Conservation (phyloP, 2,113 vertebrate genomes). For the Paratilapia polleni region DNA sequence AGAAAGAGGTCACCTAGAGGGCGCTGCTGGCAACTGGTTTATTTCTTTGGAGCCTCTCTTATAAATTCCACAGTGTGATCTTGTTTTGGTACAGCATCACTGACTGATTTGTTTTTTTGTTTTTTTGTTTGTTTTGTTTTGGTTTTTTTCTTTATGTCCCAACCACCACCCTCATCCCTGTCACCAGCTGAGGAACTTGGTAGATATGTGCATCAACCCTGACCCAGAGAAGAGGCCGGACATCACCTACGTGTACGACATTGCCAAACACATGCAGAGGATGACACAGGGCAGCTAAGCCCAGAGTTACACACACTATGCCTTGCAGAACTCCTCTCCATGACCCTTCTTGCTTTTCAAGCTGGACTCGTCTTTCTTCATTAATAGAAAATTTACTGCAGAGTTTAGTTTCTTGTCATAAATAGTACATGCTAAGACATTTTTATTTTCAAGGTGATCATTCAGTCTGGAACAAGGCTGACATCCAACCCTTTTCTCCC, state of each 20-base stretch:
- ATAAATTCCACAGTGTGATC: background rate
- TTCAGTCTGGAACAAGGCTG: slow-evolving; percentile 17
- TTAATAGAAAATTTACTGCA: slow-evolving; percentile 51
- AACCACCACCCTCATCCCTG: background rate
- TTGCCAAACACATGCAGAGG: slow-evolving; percentile 94
- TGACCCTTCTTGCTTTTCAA: slow-evolving; percentile 37
- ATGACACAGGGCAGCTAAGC: slow-evolving; percentile 86
- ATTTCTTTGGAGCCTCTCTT: slow-evolving; percentile 20
- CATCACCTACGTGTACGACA: slow-evolving; percentile 92
- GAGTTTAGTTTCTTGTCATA: slow-evolving; percentile 39
- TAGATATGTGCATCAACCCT: slow-evolving; percentile 98
- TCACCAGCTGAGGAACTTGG: slow-evolving; percentile 91
- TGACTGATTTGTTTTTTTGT: slow-evolving; percentile 25
- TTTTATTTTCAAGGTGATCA: slow-evolving; percentile 18
- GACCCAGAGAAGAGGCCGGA: slow-evolving; percentile 98
- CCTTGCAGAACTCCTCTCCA: slow-evolving; percentile 40
- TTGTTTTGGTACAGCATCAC: background rate
- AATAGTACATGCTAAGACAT: slow-evolving; percentile 23
- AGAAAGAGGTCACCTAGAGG: background rate
- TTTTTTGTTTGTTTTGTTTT: background rate
- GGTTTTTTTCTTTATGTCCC: background rate
- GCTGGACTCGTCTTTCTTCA: slow-evolving; percentile 60
- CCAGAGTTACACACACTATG: slow-evolving; percentile 42
- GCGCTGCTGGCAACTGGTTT: background rate
- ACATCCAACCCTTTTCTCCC: slow-evolving; percentile 15